Base-by-base conservation (phyloP, 2,888 invertebrate genomes). In the Liodrosophila aerea region DNA sequence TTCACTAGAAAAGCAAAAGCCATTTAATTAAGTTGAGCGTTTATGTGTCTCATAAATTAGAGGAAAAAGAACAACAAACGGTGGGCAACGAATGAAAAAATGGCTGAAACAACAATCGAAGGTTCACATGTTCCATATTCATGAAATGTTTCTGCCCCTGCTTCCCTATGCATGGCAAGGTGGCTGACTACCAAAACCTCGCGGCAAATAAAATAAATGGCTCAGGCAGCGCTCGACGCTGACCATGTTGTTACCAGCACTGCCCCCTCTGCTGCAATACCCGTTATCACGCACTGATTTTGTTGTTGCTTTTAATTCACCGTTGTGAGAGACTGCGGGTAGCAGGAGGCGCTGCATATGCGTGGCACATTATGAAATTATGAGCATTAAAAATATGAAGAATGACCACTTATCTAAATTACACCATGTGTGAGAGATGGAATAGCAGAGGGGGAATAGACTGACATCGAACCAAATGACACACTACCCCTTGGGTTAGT, bases 371-470 rank as follows among this genome's bases (percentile, higher is more conserved):
- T 86, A 84, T 85, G 87, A 87, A 84, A 88, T 84, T 85, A 80
- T 83, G 85, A 85, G 86, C 86, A 88, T 88, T 88, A 86, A 86
- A 87, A 70, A 70, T 70, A 89, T 90, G 90, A 90, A 81, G 88
- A 83, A 90, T 89, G 90, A 87, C 90, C 90, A 90, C 90, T 90
- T 90, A 90, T 87, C 89, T 81, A 90, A 90, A 90, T 90, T 90
- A 88, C 87, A 89, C 88, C 80, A 85, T 77, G 77, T 77, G 76
- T 70, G 69, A 64, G 61, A 34, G 40, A 33, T 9, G 29, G 22
- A 2, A n/a, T n/a, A n/a, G 0, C n/a, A 11, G 29, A n/a, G 49
- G 36, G 18, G n/a, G 29, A 11, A 39, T 12, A 13, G 43, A 9
- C 39, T 81, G 77, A 71, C 78, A 85, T 72, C 63, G 68, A 64